These are phyloP conservation scores for Aptenodytes patagonicus DNA, from an alignment of 2,113 vertebrate species.

Conservation along the genomic window DNA sequence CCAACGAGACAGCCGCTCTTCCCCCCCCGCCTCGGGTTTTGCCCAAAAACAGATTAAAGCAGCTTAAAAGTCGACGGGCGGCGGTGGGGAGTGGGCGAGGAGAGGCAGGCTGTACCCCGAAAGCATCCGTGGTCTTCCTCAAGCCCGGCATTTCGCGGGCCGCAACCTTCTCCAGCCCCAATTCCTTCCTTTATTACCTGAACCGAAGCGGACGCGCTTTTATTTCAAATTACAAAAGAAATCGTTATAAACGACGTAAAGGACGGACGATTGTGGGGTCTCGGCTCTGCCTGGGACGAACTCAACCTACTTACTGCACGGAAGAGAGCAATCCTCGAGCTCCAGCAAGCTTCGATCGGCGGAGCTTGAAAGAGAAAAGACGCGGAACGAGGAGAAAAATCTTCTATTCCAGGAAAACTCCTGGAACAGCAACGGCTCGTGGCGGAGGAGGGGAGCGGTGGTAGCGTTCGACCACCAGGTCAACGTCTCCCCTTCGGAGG, in stretches of 20 bases:
- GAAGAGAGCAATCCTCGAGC: background rate
- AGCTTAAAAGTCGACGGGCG: fast-evolving
- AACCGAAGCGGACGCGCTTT: fast-evolving
- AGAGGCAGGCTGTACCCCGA: too few species aligned
- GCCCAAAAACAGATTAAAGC: background rate
- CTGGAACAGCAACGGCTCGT: fast-evolving
- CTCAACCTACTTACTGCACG: fast-evolving
- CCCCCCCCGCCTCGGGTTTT: background rate
- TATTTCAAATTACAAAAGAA: background rate
- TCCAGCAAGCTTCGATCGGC: fast-evolving
- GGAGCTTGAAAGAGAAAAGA: background rate
- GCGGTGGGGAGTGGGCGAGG: fast-evolving
- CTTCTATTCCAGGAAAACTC: background rate
- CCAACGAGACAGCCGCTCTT: fast-evolving
- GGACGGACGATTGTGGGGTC: fast-evolving
- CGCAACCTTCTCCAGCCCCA: fast-evolving
- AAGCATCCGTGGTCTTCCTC: fast-evolving
- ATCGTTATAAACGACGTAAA: fast-evolving
- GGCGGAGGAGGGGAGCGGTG: fast-evolving
- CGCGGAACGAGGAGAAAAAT: background rate
- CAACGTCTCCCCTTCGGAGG: fast-evolving
- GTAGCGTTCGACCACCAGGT: background rate
- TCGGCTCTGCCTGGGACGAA: fast-evolving
- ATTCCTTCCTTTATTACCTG: background rate
- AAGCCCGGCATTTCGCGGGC: background rate